Percentiles rank a stretch among this genome's conserved stretches.
Conservation (phyloP, 2,888 invertebrate genomes). For the Endomychus coccineus region DNA sequence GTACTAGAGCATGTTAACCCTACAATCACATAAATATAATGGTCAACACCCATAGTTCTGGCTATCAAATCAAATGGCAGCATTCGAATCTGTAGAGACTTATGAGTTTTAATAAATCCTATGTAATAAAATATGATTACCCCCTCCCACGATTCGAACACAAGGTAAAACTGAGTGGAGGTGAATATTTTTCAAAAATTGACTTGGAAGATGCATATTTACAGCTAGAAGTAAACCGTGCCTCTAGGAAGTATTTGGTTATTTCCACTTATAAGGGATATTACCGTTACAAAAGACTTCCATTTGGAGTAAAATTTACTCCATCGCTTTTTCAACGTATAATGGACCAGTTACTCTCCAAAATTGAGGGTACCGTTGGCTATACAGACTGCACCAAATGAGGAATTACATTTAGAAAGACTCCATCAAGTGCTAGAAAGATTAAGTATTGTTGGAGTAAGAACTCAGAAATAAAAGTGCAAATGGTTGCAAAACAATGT, state of each 20-base stretch:
- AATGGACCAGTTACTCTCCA: conserved; percentile 15
- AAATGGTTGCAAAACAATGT: conserved; percentile 9
- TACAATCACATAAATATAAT: conserved; percentile 19
- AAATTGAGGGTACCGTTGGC: conserved; percentile 10
- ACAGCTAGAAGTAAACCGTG: conserved; percentile 14
- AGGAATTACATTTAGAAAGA: conserved; percentile 3
- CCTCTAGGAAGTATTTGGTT: conserved; percentile 2
- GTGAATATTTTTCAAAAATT: conserved; percentile 16
- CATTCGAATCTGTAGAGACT: conserved; percentile 23
- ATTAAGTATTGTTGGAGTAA: conserved; percentile 7
- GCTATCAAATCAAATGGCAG: conserved; percentile 21
- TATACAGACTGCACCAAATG: too few species aligned
- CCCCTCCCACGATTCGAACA: conserved; percentile 18
- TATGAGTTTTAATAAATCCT: conserved; percentile 19
- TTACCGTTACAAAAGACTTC: conserved; percentile 15
- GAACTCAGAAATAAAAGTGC: conserved; percentile 13
- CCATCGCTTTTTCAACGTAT: conserved; percentile 17
- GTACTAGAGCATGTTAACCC: conserved; percentile 22
- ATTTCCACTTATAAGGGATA: conserved; percentile 6
- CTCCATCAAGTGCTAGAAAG: conserved; percentile 3
- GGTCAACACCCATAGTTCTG: conserved; percentile 23
- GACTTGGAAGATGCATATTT: conserved; percentile 16
- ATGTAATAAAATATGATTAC: conserved; percentile 13
- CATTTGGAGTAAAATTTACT: conserved; percentile 17
- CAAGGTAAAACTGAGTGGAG: conserved; percentile 7